A percentile compares a stretch with the other conserved stretches of the same genome.
These are phyloP conservation scores for Abscondita cerata DNA, from an alignment of 2,888 invertebrate genomes.

Conservation along the genomic window DNA sequence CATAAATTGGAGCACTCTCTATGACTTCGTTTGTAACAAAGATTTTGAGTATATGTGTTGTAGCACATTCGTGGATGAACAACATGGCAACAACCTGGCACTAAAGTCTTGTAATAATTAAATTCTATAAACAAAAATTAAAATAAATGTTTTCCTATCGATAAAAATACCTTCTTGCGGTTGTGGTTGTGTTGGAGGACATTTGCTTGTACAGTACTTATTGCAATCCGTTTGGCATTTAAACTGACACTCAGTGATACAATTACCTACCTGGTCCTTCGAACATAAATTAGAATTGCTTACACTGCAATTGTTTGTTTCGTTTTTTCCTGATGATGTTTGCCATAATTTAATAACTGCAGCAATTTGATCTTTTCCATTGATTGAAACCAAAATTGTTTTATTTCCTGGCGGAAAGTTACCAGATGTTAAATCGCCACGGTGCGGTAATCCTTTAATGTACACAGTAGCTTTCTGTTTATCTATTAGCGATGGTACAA, in stretches of 20 bases:
- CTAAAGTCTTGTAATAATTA: slow-evolving; percentile 12
- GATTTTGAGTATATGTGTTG: slow-evolving; percentile 15
- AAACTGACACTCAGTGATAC: background rate
- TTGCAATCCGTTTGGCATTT: slow-evolving; percentile 3
- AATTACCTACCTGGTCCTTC: background rate
- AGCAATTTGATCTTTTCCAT: slow-evolving; percentile 20
- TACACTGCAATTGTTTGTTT: background rate
- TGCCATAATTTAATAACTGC: slow-evolving; percentile 14
- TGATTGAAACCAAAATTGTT: slow-evolving; percentile 13
- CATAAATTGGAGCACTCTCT: slow-evolving; percentile 33
- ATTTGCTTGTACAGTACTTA: background rate
- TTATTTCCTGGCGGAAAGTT: slow-evolving; percentile 8
- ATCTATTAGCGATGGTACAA: slow-evolving; percentile 1
- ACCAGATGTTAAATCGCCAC: slow-evolving; percentile 11
- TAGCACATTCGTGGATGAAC: slow-evolving; percentile 31
- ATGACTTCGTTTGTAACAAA: slow-evolving; percentile 25
- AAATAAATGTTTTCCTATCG: background rate
- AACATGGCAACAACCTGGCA: slow-evolving; percentile 32
- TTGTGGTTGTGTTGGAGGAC: background rate
- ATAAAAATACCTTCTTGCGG: background rate
- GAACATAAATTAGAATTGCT: background rate
- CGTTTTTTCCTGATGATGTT: background rate
- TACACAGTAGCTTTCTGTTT: slow-evolving; percentile 10
- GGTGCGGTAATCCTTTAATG: slow-evolving; percentile 10
- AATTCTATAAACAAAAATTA: background rate